Conservation (phyloP, 2,888 invertebrate genomes). For the Cerastis rubricosa region DNA sequence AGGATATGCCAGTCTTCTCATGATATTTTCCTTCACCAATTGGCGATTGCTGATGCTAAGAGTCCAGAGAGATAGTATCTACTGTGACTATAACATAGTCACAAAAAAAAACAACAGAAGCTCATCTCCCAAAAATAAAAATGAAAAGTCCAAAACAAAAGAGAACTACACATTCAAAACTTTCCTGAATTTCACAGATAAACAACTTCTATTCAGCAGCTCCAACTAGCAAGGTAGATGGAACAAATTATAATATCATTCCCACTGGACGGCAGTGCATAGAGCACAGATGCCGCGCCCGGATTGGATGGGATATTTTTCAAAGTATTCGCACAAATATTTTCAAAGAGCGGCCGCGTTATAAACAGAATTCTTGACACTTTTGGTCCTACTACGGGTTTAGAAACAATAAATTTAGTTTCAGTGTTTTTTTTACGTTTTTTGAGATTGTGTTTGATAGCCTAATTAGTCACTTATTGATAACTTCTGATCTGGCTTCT, state of each 20-base stretch:
- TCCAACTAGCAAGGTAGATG: not conserved
- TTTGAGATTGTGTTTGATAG: no score
- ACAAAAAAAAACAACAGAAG: no score
- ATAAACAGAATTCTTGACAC: slow-evolving; percentile 63
- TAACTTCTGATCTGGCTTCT: no score
- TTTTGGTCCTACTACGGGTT: slow-evolving; percentile 41
- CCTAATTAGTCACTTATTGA: no score
- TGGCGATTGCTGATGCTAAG: no score
- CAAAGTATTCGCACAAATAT: slow-evolving; percentile 67
- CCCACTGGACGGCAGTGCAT: slow-evolving; percentile 43
- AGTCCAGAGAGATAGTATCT: no score
- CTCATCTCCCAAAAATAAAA: no score
- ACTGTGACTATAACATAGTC: no score
- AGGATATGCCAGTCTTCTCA: no score
- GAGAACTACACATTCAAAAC: not conserved
- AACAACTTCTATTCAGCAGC: not conserved
- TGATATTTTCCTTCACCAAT: no score
- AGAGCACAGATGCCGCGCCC: slow-evolving; percentile 53
- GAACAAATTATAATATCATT: slow-evolving; percentile 61
- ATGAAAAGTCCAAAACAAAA: not conserved
- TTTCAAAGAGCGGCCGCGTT: slow-evolving; percentile 57
- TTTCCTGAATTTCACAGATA: slow-evolving; percentile 4
- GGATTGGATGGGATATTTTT: slow-evolving; percentile 65
- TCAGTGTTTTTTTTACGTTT: not conserved
- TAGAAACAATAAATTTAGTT: not conserved